Conservation (phyloP, 2,888 invertebrate genomes). For the Standfussiana lucernea region DNA sequence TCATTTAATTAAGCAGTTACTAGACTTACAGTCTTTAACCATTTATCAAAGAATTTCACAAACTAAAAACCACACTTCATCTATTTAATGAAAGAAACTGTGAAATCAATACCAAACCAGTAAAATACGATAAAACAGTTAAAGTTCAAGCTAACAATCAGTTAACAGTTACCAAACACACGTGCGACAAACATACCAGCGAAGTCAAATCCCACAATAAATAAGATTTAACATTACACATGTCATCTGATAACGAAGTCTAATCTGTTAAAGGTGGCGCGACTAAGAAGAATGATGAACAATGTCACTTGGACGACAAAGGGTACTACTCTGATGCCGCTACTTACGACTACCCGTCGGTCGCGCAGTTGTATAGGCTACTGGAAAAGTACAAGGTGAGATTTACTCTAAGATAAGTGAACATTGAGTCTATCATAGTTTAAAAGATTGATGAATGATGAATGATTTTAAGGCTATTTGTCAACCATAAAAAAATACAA, state of each 20-base stretch:
- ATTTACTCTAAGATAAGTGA: slow-evolving; percentile 24
- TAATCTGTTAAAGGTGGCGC: slow-evolving; percentile 90
- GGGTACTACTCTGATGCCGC: slow-evolving; percentile 92
- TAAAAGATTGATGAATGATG: neutral
- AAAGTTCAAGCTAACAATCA: slow-evolving; percentile 32
- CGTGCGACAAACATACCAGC: slow-evolving; percentile 23
- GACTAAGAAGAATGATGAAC: slow-evolving; percentile 92
- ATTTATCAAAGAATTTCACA: neutral
- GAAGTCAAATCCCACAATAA: slow-evolving; percentile 49
- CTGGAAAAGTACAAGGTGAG: slow-evolving; percentile 92
- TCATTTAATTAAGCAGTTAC: neutral
- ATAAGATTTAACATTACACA: slow-evolving; percentile 45
- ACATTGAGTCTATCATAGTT: neutral
- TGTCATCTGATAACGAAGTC: slow-evolving; percentile 46
- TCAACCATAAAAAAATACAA: neutral
- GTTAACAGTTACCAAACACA: slow-evolving; percentile 18
- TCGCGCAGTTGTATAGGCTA: slow-evolving; percentile 93
- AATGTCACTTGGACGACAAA: slow-evolving; percentile 92
- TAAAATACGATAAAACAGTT: slow-evolving; percentile 18
- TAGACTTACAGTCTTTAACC: neutral
- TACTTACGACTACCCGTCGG: slow-evolving; percentile 95
- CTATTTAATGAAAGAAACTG: neutral
- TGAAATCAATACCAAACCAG: neutral
- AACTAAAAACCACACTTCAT: neutral
- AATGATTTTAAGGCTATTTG: neutral